A percentile compares a stretch with the other conserved stretches of the same genome.
These are phyloP conservation scores for Picus viridis DNA, from an alignment of 2,797 vertebrate species.

Conservation along the genomic window DNA sequence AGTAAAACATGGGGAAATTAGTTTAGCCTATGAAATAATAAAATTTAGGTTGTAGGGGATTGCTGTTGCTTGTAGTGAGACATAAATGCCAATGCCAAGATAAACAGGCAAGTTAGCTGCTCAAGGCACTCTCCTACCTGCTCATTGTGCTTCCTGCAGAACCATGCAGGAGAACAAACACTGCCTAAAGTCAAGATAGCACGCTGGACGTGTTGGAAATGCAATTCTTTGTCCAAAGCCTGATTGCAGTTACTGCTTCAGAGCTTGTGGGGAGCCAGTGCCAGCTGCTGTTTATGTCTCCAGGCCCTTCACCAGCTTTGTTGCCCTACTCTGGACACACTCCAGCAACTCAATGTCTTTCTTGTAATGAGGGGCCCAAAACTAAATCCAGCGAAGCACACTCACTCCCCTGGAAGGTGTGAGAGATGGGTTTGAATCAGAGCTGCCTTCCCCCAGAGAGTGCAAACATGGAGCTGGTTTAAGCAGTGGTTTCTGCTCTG, in stretches of 20 bases:
- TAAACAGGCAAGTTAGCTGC: accelerated
- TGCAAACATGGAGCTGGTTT: neutral
- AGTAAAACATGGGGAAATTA: neutral
- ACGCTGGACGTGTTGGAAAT: neutral
- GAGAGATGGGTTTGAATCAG: neutral
- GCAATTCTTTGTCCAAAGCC: neutral
- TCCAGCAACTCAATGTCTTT: no score
- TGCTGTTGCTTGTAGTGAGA: neutral
- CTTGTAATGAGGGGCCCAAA: no score
- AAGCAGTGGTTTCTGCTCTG: neutral
- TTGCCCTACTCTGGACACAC: no score
- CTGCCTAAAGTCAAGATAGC: neutral
- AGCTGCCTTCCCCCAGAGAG: neutral
- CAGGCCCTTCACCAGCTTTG: neutral
- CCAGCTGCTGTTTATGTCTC: neutral
- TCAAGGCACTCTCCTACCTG: neutral
- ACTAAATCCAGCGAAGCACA: neutral
- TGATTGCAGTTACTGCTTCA: neutral
- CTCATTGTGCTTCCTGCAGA: neutral
- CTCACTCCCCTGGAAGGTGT: neutral
- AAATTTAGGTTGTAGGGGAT: neutral
- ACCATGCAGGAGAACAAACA: neutral
- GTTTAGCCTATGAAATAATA: slow-evolving; percentile 10
- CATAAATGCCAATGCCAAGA: neutral
- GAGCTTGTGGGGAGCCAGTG: neutral